Evolutionary conservation across 2,797 vertebrate genomes (phyloP).

Genomic region (Lates japonicus): DNA sequence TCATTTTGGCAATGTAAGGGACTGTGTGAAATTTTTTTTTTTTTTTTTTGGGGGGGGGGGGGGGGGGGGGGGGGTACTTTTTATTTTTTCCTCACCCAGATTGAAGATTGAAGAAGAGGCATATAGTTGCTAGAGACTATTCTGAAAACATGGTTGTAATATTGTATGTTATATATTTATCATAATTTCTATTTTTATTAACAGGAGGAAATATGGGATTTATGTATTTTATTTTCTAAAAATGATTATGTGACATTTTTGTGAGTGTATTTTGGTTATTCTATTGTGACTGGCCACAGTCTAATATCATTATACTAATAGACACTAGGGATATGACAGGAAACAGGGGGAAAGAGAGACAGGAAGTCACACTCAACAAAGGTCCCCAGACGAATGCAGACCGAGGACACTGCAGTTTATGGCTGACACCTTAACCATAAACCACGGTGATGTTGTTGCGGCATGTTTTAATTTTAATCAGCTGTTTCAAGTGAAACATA

Average conservation of each 20-base stretch:
- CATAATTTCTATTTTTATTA: no score
- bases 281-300: neutral
- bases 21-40: no score
- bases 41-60: no score
- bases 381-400: no score
- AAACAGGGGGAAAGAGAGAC: neutral
- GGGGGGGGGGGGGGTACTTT: no score
- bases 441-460: no score
- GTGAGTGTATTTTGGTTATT: neutral
- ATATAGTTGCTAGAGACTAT: neutral
- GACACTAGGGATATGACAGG: no score
- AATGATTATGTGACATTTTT: neutral
- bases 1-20: constrained; percentile 7
- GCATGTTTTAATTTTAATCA: no score
- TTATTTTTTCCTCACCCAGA: neutral
- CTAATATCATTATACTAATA: neutral
- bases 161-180: neutral
- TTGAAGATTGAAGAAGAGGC: no score
- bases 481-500: neutral
- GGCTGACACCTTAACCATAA: no score
- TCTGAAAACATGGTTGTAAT: neutral
- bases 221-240: neutral
- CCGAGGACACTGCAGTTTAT: no score
- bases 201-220: neutral
- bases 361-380: neutral